These are phyloP conservation scores for Cynopterus sphinx DNA, from an alignment of 2,797 vertebrate species.

Conservation along the genomic window DNA sequence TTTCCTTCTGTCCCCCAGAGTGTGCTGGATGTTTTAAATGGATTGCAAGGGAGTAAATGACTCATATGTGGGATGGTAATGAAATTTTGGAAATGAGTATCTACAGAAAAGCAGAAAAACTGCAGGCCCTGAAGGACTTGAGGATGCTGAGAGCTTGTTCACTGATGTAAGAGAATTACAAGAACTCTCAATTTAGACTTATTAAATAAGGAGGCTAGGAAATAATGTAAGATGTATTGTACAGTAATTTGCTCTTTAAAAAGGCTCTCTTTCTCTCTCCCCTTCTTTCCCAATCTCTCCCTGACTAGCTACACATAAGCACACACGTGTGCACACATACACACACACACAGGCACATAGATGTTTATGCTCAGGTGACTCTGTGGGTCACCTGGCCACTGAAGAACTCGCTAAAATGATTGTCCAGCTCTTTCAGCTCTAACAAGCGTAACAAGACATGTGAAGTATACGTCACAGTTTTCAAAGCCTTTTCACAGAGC, in stretches of 20 bases:
- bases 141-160: constrained; percentile 23
- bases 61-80: constrained; percentile 62
- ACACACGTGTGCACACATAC: neutral
- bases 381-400: neutral
- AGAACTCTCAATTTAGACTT: constrained; percentile 58
- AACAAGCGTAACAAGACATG: neutral
- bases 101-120: constrained; percentile 35
- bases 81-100: constrained; percentile 63
- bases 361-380: neutral
- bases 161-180: constrained; percentile 32
- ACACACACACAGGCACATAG: neutral
- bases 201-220: constrained; percentile 56
- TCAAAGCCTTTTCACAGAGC: neutral
- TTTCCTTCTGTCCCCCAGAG: constrained; percentile 2
- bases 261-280: neutral
- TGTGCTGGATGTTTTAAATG: constrained; percentile 46
- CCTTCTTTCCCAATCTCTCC: neutral
- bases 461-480: neutral
- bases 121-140: neutral
- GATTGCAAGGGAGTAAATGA: constrained; percentile 67
- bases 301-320: neutral
- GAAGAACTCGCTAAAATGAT: neutral
- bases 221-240: constrained; percentile 51
- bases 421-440: neutral
- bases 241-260: constrained; percentile 47